A percentile compares a stretch with the other conserved stretches of the same genome.
Conservation (phyloP, 2,888 invertebrate genomes). For the Ypsolopha sequella region DNA sequence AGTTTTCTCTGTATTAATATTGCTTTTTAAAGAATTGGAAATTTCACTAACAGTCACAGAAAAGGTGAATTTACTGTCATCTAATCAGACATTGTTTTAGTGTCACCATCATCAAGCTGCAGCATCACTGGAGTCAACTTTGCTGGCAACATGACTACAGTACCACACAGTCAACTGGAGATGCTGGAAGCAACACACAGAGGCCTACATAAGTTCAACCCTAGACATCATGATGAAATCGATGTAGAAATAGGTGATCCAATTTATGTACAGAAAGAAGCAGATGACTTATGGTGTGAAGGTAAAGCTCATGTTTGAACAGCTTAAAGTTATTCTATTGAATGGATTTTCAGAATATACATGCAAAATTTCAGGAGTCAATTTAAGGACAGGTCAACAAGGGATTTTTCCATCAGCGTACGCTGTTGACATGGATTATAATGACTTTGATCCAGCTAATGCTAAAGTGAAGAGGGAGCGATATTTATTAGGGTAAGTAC, state of each 20-base stretch:
- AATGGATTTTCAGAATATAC: no score
- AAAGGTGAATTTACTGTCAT: no score
- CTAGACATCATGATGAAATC: conserved; percentile 95
- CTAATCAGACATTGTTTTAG: conserved; percentile 28
- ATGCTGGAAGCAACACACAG: conserved; percentile 95
- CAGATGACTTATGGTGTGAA: conserved; percentile 98
- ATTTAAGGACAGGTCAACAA: conserved; percentile 91
- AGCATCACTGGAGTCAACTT: conserved; percentile 67
- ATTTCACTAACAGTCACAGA: no score
- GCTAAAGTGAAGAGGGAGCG: conserved; percentile 88
- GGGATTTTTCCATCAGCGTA: conserved; percentile 98
- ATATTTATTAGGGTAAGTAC: conserved; percentile 80
- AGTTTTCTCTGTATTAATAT: no score
- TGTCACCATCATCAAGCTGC: conserved; percentile 73
- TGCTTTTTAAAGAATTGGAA: no score
- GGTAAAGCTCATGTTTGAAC: conserved; percentile 62
- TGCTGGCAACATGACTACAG: conserved; percentile 75
- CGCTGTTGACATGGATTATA: conserved; percentile 96
- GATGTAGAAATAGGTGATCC: conserved; percentile 98
- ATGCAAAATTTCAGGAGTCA: conserved; percentile 78
- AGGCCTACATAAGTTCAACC: conserved; percentile 95
- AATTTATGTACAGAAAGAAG: conserved; percentile 95
- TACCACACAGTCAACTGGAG: conserved; percentile 85
- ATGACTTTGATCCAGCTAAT: conserved; percentile 92
- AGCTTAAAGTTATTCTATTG: no score